Base-by-base conservation (phyloP, 2,113 vertebrate species). In the Aptenodytes patagonicus region DNA sequence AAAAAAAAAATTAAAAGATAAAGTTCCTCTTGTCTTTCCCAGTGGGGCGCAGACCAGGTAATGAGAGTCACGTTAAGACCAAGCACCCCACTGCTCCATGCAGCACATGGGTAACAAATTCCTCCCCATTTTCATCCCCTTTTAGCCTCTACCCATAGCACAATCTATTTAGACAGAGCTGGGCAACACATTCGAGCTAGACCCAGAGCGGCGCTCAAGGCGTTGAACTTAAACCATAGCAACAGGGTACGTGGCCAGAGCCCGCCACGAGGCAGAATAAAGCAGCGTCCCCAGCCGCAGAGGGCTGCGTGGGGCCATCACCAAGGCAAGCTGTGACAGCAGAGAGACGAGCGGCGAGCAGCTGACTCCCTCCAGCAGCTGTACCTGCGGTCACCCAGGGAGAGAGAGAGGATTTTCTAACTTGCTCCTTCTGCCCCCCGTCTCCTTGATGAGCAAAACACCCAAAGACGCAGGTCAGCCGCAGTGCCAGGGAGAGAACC, bases 171-270 rank as follows among this genome's bases (percentile, higher is more conserved):
- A 3, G 52, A 17, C 21, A 17, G 19, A 61, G 46, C 34, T 13
- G 20, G 46, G 15, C 0, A 3, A 31, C 22, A 11, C 0, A 0
- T 0, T 0, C 0, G 5, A 47, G 40, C 6, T 4, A 16, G 14
- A 13, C 7, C 34, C 57, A 2, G 7, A 64, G 44, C 1, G 0
- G 2, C 0, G 1, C 51, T 36, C 29, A 6, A 34, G 28, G 16
- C 6, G 3, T 11, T 4, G 36, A 32, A 26, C 19, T 66, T 8
- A 6, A 26, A 19, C 62, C 3, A 1, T 18, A 29, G 47, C 36
- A 47, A 14, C 1, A 4, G 6, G 24, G 14, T 1, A 4, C 0
- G 1, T 0, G 3, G 21, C 20, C 34, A 51, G 54, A 8, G 44
- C 10, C 40, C 16, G 20, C 9, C 0, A 2, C 1, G 9, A 10